Conservation (phyloP, 2,113 vertebrate species). For the Origma solitaria region DNA sequence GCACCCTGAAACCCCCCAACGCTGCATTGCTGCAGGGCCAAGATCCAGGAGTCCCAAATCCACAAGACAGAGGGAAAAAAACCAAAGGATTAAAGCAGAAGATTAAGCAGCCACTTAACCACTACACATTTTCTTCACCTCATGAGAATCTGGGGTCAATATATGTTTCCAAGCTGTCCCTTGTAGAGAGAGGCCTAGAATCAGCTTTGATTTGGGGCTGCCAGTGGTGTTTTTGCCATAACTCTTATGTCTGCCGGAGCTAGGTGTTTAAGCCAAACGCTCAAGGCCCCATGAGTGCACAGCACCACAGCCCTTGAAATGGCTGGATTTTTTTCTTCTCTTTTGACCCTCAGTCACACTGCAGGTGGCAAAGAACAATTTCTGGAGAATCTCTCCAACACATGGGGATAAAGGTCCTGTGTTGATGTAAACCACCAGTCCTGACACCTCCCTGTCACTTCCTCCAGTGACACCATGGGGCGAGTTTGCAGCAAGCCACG, state of each 20-base stretch:
- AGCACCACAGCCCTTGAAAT: not conserved
- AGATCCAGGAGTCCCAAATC: not conserved
- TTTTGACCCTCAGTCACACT: not conserved
- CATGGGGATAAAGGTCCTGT: not conserved
- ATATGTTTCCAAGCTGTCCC: not conserved
- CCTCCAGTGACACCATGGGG: not conserved
- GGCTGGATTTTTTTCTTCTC: not conserved
- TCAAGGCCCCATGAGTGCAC: not conserved
- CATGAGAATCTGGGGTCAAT: accelerated
- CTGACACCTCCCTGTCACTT: not conserved
- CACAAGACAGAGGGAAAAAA: not conserved
- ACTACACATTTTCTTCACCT: not conserved
- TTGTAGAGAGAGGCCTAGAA: not conserved
- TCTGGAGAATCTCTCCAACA: not conserved
- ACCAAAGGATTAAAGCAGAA: not conserved
- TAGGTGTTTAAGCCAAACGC: not conserved
- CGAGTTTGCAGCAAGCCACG: not conserved
- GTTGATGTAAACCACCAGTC: not conserved
- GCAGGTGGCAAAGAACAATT: not conserved
- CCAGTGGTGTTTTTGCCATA: not conserved
- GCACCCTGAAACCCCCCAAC: not conserved
- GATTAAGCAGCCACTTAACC: not conserved
- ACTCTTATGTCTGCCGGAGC: not conserved
- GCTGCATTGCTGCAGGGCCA: not conserved
- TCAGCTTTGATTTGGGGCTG: not conserved